Evolutionary conservation across 2,113 vertebrate genomes (phyloP).

Genomic region (Thalassoma bifasciatum): DNA sequence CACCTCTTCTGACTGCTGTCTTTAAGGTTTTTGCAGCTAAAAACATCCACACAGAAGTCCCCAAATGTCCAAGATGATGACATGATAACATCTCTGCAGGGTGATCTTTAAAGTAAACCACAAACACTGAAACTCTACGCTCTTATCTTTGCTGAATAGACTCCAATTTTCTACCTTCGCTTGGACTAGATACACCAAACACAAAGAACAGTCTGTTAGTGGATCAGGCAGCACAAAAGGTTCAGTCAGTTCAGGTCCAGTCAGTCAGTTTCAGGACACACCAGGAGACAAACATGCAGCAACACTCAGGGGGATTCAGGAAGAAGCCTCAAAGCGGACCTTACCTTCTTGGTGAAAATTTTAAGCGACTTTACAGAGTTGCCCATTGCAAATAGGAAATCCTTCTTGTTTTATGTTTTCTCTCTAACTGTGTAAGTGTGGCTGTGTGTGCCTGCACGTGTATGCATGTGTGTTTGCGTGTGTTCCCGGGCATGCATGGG

Average conservation of each 20-base stretch:
- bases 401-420: slow-evolving; percentile 71
- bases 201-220: slow-evolving; percentile 6
- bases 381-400: slow-evolving; percentile 87
- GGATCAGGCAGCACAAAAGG: slow-evolving; percentile 35
- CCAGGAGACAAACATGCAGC: slow-evolving; percentile 66
- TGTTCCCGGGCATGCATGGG: slow-evolving; percentile 79
- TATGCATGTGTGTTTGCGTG: slow-evolving; percentile 76
- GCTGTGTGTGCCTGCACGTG: slow-evolving; percentile 58
- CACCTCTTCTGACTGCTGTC: not conserved
- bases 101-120: slow-evolving; percentile 12
- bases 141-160: not conserved
- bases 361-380: slow-evolving; percentile 98
- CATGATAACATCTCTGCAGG: not conserved
- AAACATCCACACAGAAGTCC: not conserved
- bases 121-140: not conserved
- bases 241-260: slow-evolving; percentile 47
- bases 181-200: not conserved
- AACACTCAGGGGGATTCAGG: slow-evolving; percentile 32
- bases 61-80: not conserved
- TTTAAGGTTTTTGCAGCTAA: not conserved
- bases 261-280: slow-evolving; percentile 51
- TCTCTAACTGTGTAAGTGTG: slow-evolving; percentile 59
- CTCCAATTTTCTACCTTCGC: not conserved
- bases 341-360: slow-evolving; percentile 97
- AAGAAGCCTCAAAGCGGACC: slow-evolving; percentile 68